phyloP scores from a whole-genome alignment of 2,888 invertebrate species.

The Tribolium freemani region DNA sequence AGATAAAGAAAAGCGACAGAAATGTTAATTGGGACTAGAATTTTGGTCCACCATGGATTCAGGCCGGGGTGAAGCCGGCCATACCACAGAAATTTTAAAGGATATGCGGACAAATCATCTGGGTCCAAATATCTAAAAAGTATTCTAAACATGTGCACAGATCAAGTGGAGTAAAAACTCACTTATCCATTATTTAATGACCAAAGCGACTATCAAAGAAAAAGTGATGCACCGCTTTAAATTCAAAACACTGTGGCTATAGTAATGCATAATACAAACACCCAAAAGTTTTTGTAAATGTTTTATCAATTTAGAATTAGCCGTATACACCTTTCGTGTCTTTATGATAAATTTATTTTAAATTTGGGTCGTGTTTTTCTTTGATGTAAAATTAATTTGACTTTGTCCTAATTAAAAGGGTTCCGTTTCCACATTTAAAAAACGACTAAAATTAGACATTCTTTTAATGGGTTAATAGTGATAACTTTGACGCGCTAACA shows the following conservation, averaged over 20 bases:
- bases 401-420: not conserved
- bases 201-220: no score
- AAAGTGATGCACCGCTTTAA: not conserved
- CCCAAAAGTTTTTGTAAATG: not conserved
- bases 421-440: not conserved
- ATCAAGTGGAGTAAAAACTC: no score
- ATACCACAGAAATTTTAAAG: slow-evolving; percentile 12
- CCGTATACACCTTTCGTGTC: not conserved
- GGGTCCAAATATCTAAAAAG: not conserved
- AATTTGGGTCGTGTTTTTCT: not conserved
- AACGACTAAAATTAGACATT: not conserved
- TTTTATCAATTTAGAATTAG: not conserved
- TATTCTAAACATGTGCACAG: not conserved
- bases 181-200: no score
- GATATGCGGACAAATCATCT: slow-evolving; percentile 1
- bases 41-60: not conserved
- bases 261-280: not conserved
- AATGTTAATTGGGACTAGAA: not conserved
- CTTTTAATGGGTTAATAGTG: not conserved
- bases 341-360: slow-evolving; percentile 1
- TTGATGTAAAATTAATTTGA: slow-evolving; percentile 24
- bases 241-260: not conserved
- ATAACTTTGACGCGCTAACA: no score
- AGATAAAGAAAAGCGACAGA: not conserved
- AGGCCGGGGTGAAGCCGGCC: not conserved